Base-by-base conservation (phyloP, 2,113 vertebrate species). In the Tursiops truncatus region DNA sequence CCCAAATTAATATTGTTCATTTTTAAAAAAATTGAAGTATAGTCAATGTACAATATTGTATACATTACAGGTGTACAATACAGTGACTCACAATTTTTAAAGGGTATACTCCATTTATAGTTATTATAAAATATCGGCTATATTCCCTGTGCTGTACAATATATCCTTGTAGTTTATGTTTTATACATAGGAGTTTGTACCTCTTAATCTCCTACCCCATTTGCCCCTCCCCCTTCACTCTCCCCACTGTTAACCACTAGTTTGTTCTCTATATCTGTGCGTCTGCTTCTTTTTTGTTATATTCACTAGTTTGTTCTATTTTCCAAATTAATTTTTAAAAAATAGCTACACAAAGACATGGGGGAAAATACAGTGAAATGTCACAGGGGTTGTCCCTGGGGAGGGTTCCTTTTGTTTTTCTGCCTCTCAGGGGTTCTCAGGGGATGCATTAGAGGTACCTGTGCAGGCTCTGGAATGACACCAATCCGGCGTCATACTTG, bases 401-500 rank as follows among this genome's bases (percentile, higher is more conserved):
- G 9, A 33, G 38, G 44, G 26, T 17, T 38, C 38, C 23, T 28
- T 60, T 74, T 60, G 12, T 4, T 41, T 47, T 26, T 21, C 2
- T 21, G 65, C 8, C 6, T 33, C 33, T 10, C 31, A 9, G 36
- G 44, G 9, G 36, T 60, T 60, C 25, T 36, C n/a, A 53, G 77
- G 41, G 17, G 3, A 31, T 14, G 21, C 9, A 10, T 56, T 41
- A 33, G 73, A 50, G 65, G 33, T 1, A 8, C 20, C 65, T 25
- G 65, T 14, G 0, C 11, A 31, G 2, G 21, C 58, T 70, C 4
- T 14, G 20, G 25, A 11, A 26, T 4, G 23, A 36, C 38, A 8
- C 6, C 9, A 25, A 2, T 4, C 17, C 0, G 0, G 28, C 9
- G 11, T 68, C 44, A 3, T 11, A 18, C 25, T 13, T 1, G 8